phyloP scores from a whole-genome alignment of 2,888 invertebrate species.

The Apotomis betuletana region DNA sequence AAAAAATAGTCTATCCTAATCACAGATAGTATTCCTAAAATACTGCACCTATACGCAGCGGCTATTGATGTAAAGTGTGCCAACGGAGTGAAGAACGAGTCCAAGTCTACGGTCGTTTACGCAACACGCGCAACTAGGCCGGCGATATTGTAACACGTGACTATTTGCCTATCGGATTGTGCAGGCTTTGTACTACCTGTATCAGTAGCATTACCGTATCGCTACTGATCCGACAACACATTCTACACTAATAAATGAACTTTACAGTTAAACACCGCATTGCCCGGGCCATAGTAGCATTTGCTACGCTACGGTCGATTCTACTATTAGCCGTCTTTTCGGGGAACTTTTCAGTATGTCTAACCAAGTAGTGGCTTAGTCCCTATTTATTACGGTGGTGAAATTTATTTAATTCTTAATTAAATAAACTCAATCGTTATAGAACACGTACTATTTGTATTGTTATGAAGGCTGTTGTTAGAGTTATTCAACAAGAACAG shows the following conservation, averaged over 20 bases:
- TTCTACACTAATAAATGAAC: neutral
- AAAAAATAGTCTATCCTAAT: neutral
- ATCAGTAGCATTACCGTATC: neutral
- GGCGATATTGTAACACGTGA: conserved; percentile 61
- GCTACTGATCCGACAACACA: neutral
- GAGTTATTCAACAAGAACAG: too few relatives aligned
- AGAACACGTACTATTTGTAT: too few relatives aligned
- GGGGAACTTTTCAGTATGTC: too few relatives aligned
- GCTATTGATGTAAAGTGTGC: conserved; percentile 54
- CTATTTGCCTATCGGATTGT: conserved; percentile 31
- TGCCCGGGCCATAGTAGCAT: too few relatives aligned
- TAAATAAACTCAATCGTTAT: too few relatives aligned
- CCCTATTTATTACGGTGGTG: too few relatives aligned
- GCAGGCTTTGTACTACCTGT: conserved; percentile 13
- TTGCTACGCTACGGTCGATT: too few relatives aligned
- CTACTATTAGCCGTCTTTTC: too few relatives aligned
- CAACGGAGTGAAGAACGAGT: conserved; percentile 68
- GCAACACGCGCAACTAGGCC: conserved; percentile 75
- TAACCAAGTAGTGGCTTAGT: too few relatives aligned
- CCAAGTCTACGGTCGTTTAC: conserved; percentile 79
- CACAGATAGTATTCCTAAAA: neutral
- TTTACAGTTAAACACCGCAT: neutral
- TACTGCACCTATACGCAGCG: conserved; percentile 25
- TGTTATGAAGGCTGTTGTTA: too few relatives aligned
- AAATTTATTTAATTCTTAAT: too few relatives aligned